A percentile compares a stretch with the other conserved stretches of the same genome.
phyloP scores from a whole-genome alignment of 2,113 vertebrate genomes.

The Amia ocellicauda region DNA sequence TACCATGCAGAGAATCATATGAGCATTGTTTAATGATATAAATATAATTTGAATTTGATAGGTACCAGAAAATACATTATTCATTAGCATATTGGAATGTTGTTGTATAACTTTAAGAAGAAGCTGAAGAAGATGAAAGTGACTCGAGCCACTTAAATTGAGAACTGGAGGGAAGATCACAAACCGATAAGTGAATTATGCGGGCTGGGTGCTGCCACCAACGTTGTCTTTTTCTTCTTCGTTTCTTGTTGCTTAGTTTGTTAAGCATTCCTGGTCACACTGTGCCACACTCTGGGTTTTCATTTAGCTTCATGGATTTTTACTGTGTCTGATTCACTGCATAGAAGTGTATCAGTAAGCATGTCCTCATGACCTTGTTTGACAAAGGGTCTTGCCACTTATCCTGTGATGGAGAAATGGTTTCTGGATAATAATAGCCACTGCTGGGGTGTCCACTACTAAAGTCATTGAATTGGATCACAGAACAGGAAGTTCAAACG shows the following conservation, averaged over 20 bases:
- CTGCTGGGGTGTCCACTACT: background rate
- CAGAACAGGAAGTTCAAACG: conserved; percentile 26
- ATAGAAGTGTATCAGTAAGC: conserved; percentile 28
- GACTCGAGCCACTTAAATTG: too few relatives aligned
- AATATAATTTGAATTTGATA: too few relatives aligned
- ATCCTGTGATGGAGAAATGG: conserved; percentile 16
- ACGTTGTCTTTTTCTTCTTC: conserved; percentile 16
- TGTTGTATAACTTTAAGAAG: too few relatives aligned
- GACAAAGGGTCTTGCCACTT: conserved; percentile 17
- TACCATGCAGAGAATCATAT: too few relatives aligned
- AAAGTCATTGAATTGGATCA: conserved; percentile 18
- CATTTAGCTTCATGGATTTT: conserved; percentile 24
- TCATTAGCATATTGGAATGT: too few relatives aligned
- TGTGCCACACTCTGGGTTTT: conserved; percentile 24
- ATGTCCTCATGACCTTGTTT: conserved; percentile 11
- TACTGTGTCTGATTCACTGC: conserved; percentile 20
- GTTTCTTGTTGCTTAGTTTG: conserved; percentile 20
- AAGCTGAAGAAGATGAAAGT: too few relatives aligned
- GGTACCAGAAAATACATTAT: too few relatives aligned
- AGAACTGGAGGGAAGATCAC: too few relatives aligned
- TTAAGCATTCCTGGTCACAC: conserved; percentile 33
- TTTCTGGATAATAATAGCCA: conserved; percentile 21
- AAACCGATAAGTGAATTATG: too few relatives aligned
- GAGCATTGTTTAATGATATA: too few relatives aligned
- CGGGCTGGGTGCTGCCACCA: background rate